A percentile compares a stretch with the other conserved stretches of the same genome.
phyloP scores from a whole-genome alignment of 2,888 invertebrate genomes.

The Coleophora flavipennella region DNA sequence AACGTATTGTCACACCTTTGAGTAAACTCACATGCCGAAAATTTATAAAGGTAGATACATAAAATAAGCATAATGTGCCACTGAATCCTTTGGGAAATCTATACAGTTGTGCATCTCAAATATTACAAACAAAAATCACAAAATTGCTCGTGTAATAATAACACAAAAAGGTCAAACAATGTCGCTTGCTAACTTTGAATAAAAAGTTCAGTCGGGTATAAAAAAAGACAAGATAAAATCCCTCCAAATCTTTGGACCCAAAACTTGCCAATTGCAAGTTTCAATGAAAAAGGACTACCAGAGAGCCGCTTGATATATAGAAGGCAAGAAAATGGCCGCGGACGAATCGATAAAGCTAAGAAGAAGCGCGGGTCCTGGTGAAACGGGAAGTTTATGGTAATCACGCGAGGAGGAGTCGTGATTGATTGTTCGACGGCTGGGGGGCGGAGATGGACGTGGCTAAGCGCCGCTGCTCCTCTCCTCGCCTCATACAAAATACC shows the following conservation, averaged over 20 bases:
- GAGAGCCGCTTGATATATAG: conserved; percentile 46
- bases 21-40: too few relatives aligned
- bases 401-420: conserved; percentile 60
- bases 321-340: conserved; percentile 53
- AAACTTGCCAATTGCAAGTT: conserved; percentile 59
- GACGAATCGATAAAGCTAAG: conserved; percentile 64
- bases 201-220: conserved; percentile 18
- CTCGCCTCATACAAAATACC: background rate
- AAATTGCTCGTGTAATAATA: too few relatives aligned
- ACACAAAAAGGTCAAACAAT: conserved; percentile 3
- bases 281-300: conserved; percentile 59
- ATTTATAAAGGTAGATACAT: too few relatives aligned
- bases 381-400: conserved; percentile 71
- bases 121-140: too few relatives aligned
- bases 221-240: conserved; percentile 39
- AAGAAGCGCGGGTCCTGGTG: conserved; percentile 57
- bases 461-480: background rate
- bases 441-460: conserved; percentile 26
- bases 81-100: too few relatives aligned
- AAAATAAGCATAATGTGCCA: too few relatives aligned
- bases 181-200: conserved; percentile 18
- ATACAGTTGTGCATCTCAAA: too few relatives aligned
- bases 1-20: too few relatives aligned
- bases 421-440: conserved; percentile 58
- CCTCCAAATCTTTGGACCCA: conserved; percentile 39